These are phyloP conservation scores for Colostygia pectinataria DNA, from an alignment of 2,888 invertebrate species.

Conservation along the genomic window DNA sequence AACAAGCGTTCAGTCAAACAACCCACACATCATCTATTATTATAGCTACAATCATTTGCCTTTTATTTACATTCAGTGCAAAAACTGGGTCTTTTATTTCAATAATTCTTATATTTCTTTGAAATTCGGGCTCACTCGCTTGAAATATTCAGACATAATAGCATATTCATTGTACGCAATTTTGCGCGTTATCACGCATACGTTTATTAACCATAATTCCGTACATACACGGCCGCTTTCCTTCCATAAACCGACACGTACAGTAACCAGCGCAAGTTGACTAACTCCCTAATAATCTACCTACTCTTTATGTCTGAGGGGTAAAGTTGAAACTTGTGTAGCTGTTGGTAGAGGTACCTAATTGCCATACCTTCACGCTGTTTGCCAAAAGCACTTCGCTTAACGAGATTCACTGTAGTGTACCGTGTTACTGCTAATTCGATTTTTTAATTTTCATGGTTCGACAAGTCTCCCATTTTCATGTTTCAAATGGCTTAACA, in stretches of 20 bases:
- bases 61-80: conserved; percentile 2
- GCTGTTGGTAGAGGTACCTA: conserved; percentile 39
- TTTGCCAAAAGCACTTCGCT: conserved; percentile 58
- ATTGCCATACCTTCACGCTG: conserved; percentile 57
- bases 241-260: conserved; percentile 42
- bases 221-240: conserved; percentile 39
- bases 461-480: conserved; percentile 2
- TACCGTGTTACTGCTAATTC: conserved; percentile 36
- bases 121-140: conserved; percentile 8
- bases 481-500: conserved; percentile 3
- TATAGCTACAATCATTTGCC: neutral
- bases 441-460: conserved; percentile 30
- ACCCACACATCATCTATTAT: neutral
- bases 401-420: conserved; percentile 49
- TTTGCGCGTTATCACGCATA: conserved; percentile 36
- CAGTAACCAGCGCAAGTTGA: conserved; percentile 28
- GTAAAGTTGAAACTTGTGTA: conserved; percentile 23
- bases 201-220: conserved; percentile 45
- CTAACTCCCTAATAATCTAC: conserved; percentile 5
- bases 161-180: conserved; percentile 25
- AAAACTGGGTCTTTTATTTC: neutral
- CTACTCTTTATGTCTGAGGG: conserved; percentile 15
- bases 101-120: conserved; percentile 1
- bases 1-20: neutral
- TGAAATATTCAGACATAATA: conserved; percentile 14